Conservation (phyloP, 2,888 invertebrate genomes). For the Spisula solida region DNA sequence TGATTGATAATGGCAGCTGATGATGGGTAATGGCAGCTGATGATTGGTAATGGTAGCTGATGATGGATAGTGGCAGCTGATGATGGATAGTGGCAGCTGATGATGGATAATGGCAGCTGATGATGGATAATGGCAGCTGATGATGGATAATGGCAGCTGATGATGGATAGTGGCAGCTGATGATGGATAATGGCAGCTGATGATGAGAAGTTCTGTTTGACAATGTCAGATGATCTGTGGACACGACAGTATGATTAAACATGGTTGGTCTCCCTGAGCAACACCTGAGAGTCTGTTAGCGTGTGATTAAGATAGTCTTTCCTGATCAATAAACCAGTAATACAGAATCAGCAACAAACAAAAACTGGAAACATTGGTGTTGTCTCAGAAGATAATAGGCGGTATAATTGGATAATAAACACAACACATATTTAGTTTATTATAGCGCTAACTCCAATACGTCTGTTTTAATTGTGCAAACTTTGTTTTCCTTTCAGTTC, state of each 20-base stretch:
- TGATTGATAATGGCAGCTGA: no score
- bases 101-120: not conserved
- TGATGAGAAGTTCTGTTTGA: no score
- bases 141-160: not conserved
- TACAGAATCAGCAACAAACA: not conserved
- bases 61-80: no score
- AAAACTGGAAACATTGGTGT: not conserved
- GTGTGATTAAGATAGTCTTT: not conserved
- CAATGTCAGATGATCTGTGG: not conserved
- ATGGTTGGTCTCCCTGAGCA: not conserved
- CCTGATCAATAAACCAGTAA: not conserved
- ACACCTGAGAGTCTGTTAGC: not conserved
- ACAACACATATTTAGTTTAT: not conserved
- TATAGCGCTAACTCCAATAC: not conserved
- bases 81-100: no score
- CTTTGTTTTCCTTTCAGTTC: slow-evolving; percentile 27
- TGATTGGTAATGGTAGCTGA: not conserved
- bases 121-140: no score
- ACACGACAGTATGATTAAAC: not conserved
- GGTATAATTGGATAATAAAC: slow-evolving; percentile 29
- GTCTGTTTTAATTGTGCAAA: slow-evolving; percentile 17
- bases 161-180: no score
- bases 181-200: no score
- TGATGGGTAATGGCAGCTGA: not conserved
- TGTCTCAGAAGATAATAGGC: slow-evolving; percentile 1